Evolutionary conservation across 2,888 invertebrate species (phyloP), one percentile per base, ranked within the genome.

Genomic region (Abscondita cerata): DNA sequence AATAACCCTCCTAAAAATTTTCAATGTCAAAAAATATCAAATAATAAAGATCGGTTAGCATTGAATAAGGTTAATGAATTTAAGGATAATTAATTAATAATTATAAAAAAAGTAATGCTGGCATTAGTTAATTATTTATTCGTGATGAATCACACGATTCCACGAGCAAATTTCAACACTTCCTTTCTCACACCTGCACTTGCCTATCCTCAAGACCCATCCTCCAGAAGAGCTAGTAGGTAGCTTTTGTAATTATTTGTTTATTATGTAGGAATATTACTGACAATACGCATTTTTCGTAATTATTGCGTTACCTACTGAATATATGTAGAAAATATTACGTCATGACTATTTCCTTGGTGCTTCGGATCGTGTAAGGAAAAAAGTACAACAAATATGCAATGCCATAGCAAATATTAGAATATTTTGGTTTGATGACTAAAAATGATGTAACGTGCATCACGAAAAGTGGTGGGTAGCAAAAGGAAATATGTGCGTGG

Each of bases 111-210:
- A 18, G 18, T 44, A 44, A 11, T n/a, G 16, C 25, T 18, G 18
- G 18, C 6, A 18, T 44, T 56, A 36, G 19, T 12, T 16, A 18
- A 38, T 36, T 41, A 50, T 38, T 38, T 52, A 59, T 52, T 52
- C 44, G 34, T 12, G 48, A 56, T 59, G 63, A 59, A 54, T 63
- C 59, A 59, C 40, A 54, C 52, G 31, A 51, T 9, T 34, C 44
- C 13, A 33, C 59, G 50, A 50, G 47, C 55, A 52, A 59, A 62
- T 68, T 68, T 68, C 67, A 62, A 62, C 65, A 67, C 67, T 68
- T 68, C 66, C 67, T 68, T 68, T 68, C 68, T 68, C 68, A 68
- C 68, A 68, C 68, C 68, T 68, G 67, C 67, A 66, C 61, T 63
- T 60, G 65, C 68, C 68, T 64, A 65, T 64, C 68, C 67, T 64